Evolutionary conservation across 1,140 invertebrate genomes (phyloP).

Genomic region (Neodiprion virginianus): DNA sequence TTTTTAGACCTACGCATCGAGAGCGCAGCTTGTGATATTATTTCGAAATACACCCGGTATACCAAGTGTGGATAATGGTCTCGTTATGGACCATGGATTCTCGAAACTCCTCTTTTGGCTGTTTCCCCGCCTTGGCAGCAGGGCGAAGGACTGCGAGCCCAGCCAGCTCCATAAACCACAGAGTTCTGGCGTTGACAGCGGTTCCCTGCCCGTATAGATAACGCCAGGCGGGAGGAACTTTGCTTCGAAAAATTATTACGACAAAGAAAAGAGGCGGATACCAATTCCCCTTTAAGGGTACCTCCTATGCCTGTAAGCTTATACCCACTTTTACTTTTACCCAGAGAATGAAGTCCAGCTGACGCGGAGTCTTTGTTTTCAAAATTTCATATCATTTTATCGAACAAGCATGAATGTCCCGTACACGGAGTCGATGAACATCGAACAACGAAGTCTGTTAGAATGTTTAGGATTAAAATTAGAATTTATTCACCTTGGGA

Average conservation of each 20-base stretch:
- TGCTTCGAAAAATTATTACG: not conserved
- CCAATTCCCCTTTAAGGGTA: not conserved
- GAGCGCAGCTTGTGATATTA: no score
- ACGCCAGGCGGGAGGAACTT: not conserved
- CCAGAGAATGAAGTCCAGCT: no score
- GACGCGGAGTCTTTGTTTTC: no score
- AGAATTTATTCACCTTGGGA: no score
- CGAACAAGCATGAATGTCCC: no score
- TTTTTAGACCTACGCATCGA: no score
- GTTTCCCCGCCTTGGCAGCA: not conserved
- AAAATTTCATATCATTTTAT: no score
- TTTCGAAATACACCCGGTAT: not conserved
- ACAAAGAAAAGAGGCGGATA: not conserved
- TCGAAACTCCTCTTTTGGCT: not conserved
- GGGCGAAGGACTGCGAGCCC: not conserved
- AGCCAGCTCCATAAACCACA: not conserved
- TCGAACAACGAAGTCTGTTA: no score
- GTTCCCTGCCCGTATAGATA: not conserved
- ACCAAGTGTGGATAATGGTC: not conserved
- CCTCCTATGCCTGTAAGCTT: no score
- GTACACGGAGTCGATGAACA: no score
- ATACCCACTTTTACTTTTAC: no score
- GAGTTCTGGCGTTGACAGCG: not conserved
- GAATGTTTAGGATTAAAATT: no score
- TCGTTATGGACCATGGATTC: slow-evolving; percentile 4